Evolutionary conservation across 2,888 invertebrate species (phyloP), one percentile per base, ranked within the genome.

Genomic region (Brassicogethes aeneus): DNA sequence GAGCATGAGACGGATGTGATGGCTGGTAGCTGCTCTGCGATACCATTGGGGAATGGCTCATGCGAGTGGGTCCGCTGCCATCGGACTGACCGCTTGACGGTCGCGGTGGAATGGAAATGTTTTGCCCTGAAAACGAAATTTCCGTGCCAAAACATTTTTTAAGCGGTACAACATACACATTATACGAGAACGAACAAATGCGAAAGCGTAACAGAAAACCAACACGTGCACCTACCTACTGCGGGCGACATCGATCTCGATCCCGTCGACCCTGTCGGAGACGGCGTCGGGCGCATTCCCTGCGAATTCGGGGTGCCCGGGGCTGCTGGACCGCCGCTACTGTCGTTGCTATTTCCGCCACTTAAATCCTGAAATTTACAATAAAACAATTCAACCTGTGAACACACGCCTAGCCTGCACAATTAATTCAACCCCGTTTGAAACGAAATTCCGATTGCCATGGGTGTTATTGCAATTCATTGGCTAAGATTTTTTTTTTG

Each of bases 161-260:
- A 23, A 23, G 23, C 23, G 10, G 23, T 23, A 23, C 23, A 23
- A n/a, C 23, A 10, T 23, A 23, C 23, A 23, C 23, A 23, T 23
- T 7, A 23, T 23, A 23, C 23, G 10, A 23, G 10, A 7, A 10
- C 23, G 5, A 23, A 23, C 23, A 23, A 23, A 23, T 23, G 23
- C 23, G 5, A 23, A 23, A 23, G 23, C 23, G 23, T 7, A 5
- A 23, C 23, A 23, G 10, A n/a, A n/a, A n/a, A n/a, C n/a, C n/a
- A n/a, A n/a, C n/a, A n/a, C n/a, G n/a, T n/a, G n/a, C n/a, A 23
- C 88, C 77, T 67, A 91, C 91, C 91, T 72, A 92, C 90, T 75
- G 93, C 93, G 64, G 95, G 94, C 71, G 95, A 94, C 88, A 94
- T 93, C 72, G 94, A 94, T 74, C 94, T 83, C 61, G 94, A 93